Conservation (phyloP, 2,797 vertebrate species). For the Hephaestus fuliginosus region DNA sequence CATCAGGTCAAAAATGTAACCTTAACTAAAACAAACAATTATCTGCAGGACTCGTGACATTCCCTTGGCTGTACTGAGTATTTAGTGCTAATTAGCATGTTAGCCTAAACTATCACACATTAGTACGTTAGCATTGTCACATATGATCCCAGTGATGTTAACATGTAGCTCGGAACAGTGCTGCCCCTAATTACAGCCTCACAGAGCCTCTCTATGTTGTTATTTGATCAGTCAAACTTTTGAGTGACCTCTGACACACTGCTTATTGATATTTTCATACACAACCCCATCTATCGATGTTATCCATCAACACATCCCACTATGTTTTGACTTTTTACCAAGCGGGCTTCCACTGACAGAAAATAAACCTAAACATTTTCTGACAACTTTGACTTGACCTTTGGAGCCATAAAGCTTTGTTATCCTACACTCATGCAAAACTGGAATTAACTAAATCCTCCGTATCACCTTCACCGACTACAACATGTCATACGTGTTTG, state of each 20-base stretch:
- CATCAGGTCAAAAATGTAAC: too few species aligned
- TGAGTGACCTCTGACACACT: background rate
- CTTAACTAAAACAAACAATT: background rate
- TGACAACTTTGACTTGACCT: background rate
- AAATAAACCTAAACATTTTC: background rate
- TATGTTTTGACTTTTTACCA: background rate
- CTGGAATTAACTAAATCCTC: background rate
- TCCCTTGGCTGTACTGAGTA: too few species aligned
- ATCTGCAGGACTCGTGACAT: background rate
- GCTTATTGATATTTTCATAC: background rate
- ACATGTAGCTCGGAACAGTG: background rate
- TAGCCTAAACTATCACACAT: too few species aligned
- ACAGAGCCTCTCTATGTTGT: background rate
- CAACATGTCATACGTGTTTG: background rate
- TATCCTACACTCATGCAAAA: background rate
- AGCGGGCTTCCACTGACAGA: background rate
- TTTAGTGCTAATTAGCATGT: too few species aligned
- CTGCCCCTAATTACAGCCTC: background rate
- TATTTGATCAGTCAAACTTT: background rate
- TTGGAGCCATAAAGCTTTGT: background rate
- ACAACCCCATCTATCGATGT: background rate
- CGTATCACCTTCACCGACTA: background rate
- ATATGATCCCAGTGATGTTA: too few species aligned
- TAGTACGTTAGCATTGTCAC: background rate
- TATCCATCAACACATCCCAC: constrained; percentile 15